A percentile compares a stretch with the other conserved stretches of the same genome.
phyloP scores from a whole-genome alignment of 1,140 invertebrate species.

The Thereuonema tuberculata region DNA sequence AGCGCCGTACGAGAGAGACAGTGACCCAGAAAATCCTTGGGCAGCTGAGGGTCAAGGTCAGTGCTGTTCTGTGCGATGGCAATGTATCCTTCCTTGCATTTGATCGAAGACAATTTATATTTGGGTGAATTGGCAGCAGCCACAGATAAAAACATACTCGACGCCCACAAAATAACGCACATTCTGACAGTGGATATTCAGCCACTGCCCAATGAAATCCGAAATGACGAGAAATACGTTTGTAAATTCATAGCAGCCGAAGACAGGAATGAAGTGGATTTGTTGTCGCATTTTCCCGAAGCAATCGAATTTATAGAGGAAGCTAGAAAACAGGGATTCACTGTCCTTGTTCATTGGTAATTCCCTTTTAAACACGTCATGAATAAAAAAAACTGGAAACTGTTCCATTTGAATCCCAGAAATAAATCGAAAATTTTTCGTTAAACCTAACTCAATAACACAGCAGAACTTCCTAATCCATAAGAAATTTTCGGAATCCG shows the following conservation, averaged over 20 bases:
- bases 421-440: too few species aligned
- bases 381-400: too few species aligned
- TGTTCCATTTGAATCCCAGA: too few species aligned
- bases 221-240: constrained; percentile 16
- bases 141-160: constrained; percentile 49
- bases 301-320: constrained; percentile 54
- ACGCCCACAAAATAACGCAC: constrained; percentile 49
- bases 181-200: constrained; percentile 69
- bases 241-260: background rate
- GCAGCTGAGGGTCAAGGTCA: too few species aligned
- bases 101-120: constrained; percentile 3
- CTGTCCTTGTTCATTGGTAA: constrained; percentile 64
- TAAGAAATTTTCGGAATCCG: too few species aligned
- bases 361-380: too few species aligned
- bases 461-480: too few species aligned
- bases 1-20: too few species aligned
- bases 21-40: too few species aligned
- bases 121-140: constrained; percentile 59
- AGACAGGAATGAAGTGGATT: constrained; percentile 64
- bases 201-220: constrained; percentile 55
- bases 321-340: constrained; percentile 41
- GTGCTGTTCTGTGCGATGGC: too few species aligned
- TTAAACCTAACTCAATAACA: too few species aligned
- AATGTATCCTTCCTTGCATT: too few species aligned
- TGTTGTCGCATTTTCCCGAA: constrained; percentile 58